phyloP scores from a whole-genome alignment of 2,113 vertebrate genomes.

The Otolemur garnettii region DNA sequence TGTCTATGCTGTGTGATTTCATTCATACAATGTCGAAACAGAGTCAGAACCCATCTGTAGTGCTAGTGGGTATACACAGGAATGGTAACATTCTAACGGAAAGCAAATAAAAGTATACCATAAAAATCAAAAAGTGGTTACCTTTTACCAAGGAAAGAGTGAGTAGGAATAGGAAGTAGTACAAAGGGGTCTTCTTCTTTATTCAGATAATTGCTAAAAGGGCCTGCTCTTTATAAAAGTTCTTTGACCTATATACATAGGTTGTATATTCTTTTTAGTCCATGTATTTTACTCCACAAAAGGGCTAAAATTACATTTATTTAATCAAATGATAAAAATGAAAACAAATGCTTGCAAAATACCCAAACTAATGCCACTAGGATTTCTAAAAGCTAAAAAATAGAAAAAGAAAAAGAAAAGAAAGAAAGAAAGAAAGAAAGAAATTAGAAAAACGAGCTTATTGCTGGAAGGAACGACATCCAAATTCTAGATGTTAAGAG shows the following conservation, averaged over 20 bases:
- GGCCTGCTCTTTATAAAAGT: neutral
- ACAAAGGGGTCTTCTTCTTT: neutral
- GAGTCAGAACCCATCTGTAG: neutral
- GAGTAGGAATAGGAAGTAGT: neutral
- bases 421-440: neutral
- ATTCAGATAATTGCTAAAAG: neutral
- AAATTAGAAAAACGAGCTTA: neutral
- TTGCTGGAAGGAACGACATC: neutral
- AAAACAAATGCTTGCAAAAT: slow-evolving; percentile 13
- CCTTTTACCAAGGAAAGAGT: neutral
- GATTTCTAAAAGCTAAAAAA: slow-evolving; percentile 22
- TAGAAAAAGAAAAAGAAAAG: neutral
- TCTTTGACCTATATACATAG: neutral
- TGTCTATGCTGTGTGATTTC: neutral
- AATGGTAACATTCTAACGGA: neutral
- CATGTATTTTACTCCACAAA: neutral
- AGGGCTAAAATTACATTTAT: neutral
- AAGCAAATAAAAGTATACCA: neutral
- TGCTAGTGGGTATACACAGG: neutral
- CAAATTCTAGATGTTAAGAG: slow-evolving; percentile 23
- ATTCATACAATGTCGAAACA: neutral
- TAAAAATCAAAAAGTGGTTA: neutral
- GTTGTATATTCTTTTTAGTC: slow-evolving; percentile 14
- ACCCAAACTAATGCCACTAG: neutral
- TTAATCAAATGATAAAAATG: neutral